Base-by-base conservation (phyloP, 2,797 vertebrate genomes). In the Molossus alvarezi region DNA sequence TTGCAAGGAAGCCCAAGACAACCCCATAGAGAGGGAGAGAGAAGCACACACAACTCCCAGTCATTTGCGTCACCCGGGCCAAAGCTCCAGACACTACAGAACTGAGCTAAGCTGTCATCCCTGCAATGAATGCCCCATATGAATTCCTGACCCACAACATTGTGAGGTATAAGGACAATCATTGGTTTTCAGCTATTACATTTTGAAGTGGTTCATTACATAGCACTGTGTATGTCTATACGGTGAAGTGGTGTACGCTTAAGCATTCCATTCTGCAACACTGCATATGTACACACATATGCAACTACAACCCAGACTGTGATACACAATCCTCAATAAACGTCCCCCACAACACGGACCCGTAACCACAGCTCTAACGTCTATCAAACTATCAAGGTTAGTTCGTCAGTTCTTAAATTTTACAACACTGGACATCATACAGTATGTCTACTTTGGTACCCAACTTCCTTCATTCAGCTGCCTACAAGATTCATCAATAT, bases 1-100 rank as follows among this genome's bases (percentile, higher is more conserved):
- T 18, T 41, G 37, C 21, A 20, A 51, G 15, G 9, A 92, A 91
- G 27, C 17, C 64, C 69, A 67, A 87, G 20, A 73, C 0, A 62
- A 53, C 6, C 57, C 23, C 0, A 1, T 5, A 9, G 6, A 48
- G 13, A 69, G 2, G 1, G 5, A 57, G 33, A 62, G n/a, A 45
- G n/a, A 60, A 2, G 18, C 12, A 41, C 55, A 37, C 10, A 9
- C 13, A 75, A 2, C 4, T 29, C 69, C 48, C 29, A 27, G 9
- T 20, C 37, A n/a, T 1, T 5, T 33, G 20, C 82, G 41, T 33
- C 53, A 82, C 2, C 18, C 4, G 1, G 80, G 51, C 14, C 29
- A 25, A 58, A 51, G 25, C 17, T 21, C 14, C 55, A 48, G 64
- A 53, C n/a, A 71, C 62, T 53, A 64, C 5, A 17, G 15, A 75